Conservation (phyloP, 1,140 invertebrate genomes). For the Pteromalus puparum region DNA sequence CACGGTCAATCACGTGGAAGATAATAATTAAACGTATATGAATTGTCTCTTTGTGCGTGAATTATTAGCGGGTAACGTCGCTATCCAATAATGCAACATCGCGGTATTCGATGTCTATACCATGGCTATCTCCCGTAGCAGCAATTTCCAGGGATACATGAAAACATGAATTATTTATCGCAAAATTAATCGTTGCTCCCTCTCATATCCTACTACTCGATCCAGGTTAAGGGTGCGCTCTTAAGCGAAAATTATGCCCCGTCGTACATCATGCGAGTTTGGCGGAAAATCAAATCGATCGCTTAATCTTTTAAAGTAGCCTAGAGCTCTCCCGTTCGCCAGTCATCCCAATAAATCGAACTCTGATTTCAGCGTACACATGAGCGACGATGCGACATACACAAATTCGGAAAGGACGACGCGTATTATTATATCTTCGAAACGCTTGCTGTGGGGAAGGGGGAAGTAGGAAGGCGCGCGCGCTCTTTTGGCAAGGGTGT, state of each 20-base stretch:
- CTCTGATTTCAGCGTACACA: neutral
- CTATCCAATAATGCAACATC: too few relatives aligned
- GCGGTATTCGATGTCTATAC: too few relatives aligned
- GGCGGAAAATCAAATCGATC: slow-evolving; percentile 32
- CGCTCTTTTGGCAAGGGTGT: slow-evolving; percentile 49
- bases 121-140: neutral
- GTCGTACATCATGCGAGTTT: slow-evolving; percentile 15
- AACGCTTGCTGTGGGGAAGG: neutral
- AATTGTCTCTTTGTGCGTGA: neutral
- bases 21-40: neutral
- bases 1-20: neutral
- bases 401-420: slow-evolving; percentile 27
- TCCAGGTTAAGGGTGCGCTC: neutral
- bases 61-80: neutral
- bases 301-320: slow-evolving; percentile 30
- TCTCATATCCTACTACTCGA: neutral
- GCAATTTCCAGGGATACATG: neutral
- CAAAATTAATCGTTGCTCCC: neutral
- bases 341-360: slow-evolving; percentile 24
- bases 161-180: neutral
- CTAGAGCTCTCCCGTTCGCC: too few relatives aligned
- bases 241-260: neutral
- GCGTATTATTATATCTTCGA: slow-evolving; percentile 24
- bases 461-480: neutral
- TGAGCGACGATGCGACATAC: neutral